Percentiles rank a stretch among this genome's conserved stretches.
Evolutionary conservation across 2,797 vertebrate species (phyloP).

Genomic region (Podarcis siculus): DNA sequence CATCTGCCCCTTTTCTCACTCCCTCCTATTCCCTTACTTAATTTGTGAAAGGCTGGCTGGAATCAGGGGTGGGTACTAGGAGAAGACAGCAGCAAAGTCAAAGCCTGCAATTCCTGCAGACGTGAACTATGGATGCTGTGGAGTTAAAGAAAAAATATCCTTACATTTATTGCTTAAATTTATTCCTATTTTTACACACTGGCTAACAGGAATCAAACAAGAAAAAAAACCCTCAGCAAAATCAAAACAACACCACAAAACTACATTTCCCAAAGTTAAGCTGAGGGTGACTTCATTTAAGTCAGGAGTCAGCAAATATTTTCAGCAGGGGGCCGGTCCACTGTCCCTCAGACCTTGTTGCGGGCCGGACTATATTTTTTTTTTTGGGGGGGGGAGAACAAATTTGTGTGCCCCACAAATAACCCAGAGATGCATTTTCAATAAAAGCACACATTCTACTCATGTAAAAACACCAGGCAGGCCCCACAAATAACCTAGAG

Average conservation of each 20-base stretch:
- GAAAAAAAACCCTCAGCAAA: background rate
- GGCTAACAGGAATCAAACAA: background rate
- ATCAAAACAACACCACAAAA: background rate
- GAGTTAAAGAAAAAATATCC: background rate
- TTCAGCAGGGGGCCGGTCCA: too few species aligned
- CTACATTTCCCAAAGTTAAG: background rate
- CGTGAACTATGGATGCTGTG: background rate
- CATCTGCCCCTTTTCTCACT: background rate
- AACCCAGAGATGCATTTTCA: too few species aligned
- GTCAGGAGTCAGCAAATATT: background rate
- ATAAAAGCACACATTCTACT: too few species aligned
- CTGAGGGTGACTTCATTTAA: background rate
- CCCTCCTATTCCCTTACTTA: background rate
- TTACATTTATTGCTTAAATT: too few species aligned
- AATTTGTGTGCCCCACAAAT: too few species aligned
- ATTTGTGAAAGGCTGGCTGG: background rate
- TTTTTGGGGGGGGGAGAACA: too few species aligned
- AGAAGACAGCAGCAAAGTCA: background rate
- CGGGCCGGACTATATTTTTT: too few species aligned
- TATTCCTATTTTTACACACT: background rate
- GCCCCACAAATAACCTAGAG: too few species aligned
- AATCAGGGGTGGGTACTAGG: background rate
- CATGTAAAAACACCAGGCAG: too few species aligned
- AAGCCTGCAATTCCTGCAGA: background rate
- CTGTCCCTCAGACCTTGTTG: too few species aligned